A percentile compares a stretch with the other conserved stretches of the same genome.
These are phyloP conservation scores for Hymenochirus boettgeri DNA, from an alignment of 2,113 vertebrate genomes.

Conservation along the genomic window DNA sequence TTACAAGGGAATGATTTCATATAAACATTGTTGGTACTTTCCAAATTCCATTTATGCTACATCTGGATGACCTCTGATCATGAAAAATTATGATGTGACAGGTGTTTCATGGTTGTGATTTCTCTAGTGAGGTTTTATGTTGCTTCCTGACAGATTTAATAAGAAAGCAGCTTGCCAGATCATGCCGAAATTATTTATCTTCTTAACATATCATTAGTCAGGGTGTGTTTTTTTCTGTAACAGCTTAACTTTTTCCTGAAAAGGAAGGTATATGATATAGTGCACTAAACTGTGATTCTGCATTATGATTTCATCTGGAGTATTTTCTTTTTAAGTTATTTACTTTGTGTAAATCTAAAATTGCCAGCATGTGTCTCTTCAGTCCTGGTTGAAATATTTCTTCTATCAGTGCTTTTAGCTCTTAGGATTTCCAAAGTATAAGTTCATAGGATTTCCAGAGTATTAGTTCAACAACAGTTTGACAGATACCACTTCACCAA, in stretches of 20 bases:
- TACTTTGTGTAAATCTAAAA: no score
- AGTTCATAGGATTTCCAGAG: no score
- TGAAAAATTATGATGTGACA: slow-evolving; percentile 54
- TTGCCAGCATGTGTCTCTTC: no score
- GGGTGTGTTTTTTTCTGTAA: slow-evolving; percentile 49
- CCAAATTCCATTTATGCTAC: slow-evolving; percentile 56
- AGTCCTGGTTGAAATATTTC: no score
- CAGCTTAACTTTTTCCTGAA: slow-evolving; percentile 42
- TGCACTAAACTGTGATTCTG: background rate
- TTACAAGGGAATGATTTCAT: slow-evolving; percentile 53
- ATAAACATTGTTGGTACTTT: slow-evolving; percentile 54
- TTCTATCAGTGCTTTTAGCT: no score
- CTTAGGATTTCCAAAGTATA: no score
- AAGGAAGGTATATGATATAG: slow-evolving; percentile 36
- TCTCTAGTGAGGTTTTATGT: slow-evolving; percentile 54
- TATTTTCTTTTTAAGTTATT: no score
- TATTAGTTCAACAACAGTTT: no score
- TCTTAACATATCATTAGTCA: slow-evolving; percentile 48
- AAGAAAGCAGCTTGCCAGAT: slow-evolving; percentile 54
- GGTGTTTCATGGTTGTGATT: slow-evolving; percentile 56
- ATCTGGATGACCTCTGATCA: slow-evolving; percentile 54
- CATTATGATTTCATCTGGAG: no score
- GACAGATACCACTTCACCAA: no score
- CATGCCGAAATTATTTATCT: slow-evolving; percentile 60
- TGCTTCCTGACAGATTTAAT: slow-evolving; percentile 63